Conservation (phyloP, 1,140 invertebrate genomes). For the Cydia amplana region DNA sequence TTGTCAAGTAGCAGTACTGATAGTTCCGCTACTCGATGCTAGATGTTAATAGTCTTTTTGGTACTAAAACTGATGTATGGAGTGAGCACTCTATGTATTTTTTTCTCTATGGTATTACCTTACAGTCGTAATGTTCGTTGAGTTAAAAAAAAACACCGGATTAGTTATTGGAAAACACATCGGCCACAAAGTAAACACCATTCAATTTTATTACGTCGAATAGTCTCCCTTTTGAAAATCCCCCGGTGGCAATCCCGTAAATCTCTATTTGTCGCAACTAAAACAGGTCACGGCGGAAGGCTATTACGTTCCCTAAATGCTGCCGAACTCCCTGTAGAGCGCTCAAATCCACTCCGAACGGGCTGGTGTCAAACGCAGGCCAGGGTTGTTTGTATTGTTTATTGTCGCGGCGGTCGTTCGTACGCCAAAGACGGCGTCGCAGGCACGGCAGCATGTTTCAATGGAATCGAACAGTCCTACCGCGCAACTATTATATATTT, state of each 20-base stretch:
- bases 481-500: constrained; percentile 58
- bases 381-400: constrained; percentile 78
- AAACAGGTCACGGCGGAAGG: constrained; percentile 77
- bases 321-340: constrained; percentile 75
- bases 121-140: neutral
- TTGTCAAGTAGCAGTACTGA: no score
- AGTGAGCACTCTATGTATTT: no score
- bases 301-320: constrained; percentile 77
- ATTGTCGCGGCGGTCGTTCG: constrained; percentile 71
- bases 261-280: constrained; percentile 79
- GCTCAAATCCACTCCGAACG: constrained; percentile 77
- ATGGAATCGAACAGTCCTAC: constrained; percentile 54
- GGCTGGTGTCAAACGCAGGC: constrained; percentile 77
- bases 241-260: constrained; percentile 71
- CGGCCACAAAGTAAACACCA: constrained; percentile 71
- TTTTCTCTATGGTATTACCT: no score
- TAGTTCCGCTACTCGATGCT: no score
- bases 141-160: constrained; percentile 36
- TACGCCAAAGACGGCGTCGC: constrained; percentile 63
- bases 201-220: constrained; percentile 74
- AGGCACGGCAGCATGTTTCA: constrained; percentile 59
- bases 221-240: constrained; percentile 62
- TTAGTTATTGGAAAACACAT: constrained; percentile 50
- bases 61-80: no score
- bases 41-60: no score